Evolutionary conservation across 2,113 vertebrate species (phyloP).

Genomic region (Ciconia boyciana): DNA sequence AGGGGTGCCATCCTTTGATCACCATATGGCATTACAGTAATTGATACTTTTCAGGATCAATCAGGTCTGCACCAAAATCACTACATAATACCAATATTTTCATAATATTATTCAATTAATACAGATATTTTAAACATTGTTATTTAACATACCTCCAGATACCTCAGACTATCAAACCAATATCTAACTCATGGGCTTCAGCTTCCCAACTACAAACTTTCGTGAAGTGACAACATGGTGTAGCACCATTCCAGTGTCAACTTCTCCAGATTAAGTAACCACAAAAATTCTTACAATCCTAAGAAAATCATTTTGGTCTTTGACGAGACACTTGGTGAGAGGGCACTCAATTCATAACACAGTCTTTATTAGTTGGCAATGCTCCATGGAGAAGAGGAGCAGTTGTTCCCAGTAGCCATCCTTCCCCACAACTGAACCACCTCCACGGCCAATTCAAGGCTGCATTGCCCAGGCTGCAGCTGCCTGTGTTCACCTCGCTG

Average conservation of each 20-base stretch:
- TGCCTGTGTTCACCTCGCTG: neutral
- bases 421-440: neutral
- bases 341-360: neutral
- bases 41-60: neutral
- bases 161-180: fast-evolving
- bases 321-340: neutral
- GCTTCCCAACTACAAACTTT: neutral
- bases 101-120: neutral
- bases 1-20: neutral
- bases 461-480: neutral
- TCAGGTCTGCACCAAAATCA: neutral
- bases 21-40: neutral
- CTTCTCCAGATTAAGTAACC: neutral
- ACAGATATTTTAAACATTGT: neutral
- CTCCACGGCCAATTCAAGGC: neutral
- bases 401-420: neutral
- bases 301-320: neutral
- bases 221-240: neutral
- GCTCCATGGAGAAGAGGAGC: neutral
- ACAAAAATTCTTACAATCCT: neutral
- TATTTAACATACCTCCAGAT: neutral
- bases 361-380: neutral
- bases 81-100: neutral
- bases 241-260: neutral
- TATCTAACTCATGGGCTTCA: neutral